Base-by-base conservation (phyloP, 1,140 invertebrate genomes). In the Zaprionus inermis region DNA sequence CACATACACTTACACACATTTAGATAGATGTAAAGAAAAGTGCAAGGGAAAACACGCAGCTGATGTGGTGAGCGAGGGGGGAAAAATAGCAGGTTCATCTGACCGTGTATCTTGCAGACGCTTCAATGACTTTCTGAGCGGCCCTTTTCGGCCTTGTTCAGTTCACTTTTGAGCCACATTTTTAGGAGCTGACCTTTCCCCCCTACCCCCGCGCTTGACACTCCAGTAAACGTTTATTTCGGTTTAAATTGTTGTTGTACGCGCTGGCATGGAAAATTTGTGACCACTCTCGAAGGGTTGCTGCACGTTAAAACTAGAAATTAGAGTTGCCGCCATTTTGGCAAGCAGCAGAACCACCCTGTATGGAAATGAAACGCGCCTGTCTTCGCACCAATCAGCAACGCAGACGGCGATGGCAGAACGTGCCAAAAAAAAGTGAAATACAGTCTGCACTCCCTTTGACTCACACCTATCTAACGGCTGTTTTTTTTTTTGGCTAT, bases 201-300 rank as follows among this genome's bases (percentile, higher is more conserved):
- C 49, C 36, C n/a, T 46, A 2, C 14, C 11, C 20, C 24, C 16
- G 11, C 12, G 12, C 66, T 32, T 9, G 18, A n/a, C 32, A 32
- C 38, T 49, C 44, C 49, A 66, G 46, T 73, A 22, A 51, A 56
- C 73, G 59, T 74, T 79, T 76, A 64, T 71, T 65, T 75, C 41
- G 57, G 14, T 59, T 75, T 41, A 70, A 61, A 44, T 72, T 76
- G 30, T 10, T 32, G 30, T 32, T 30, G 57, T 70, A 71, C 38
- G 82, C 82, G 78, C 82, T 85, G 71, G 56, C 68, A 59, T 60
- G 82, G 82, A 85, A 85, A 85, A 85, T 85, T 81, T 63, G 71
- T 86, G 68, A 79, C 78, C 72, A 41, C 52, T 64, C 18, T 64
- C 38, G 60, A 76, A 78, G 84, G 83, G 83, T 72, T 81, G 78